Evolutionary conservation across 2,888 invertebrate species (phyloP), one percentile per base, ranked within the genome.

Genomic region (Netelia virgata): DNA sequence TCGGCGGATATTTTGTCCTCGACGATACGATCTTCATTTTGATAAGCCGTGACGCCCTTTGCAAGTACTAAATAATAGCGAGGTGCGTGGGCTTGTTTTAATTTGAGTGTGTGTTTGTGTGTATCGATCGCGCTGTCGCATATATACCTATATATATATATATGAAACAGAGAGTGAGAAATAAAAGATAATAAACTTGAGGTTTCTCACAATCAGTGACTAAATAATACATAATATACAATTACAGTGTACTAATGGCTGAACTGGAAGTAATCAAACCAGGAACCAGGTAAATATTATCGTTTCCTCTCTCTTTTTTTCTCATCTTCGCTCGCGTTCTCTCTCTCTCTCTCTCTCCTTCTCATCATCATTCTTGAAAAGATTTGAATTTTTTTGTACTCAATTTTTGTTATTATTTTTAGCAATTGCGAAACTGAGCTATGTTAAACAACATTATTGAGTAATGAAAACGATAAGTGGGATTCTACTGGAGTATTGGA

Each of bases 251-350:
- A 81, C 78, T 59, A 81, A 84, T 84, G 84, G 84, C 81, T 64
- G 84, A 84, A 57, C 20, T 84, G 36, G 84, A 84, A 18, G 23
- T 78, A 41, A 74, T 73, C 68, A 74, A 70, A 57, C 74, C 84
- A n/a, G 36, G 36, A 36, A 70, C 43, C 64, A 81, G 84, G 84
- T 84, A 74, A 78, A 79, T 75, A 63, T 57, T 57, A 16, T 57
- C 18, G 9, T 57, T 57, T 18, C 18, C 18, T 18, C 57, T 16
- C 6, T 18, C 16, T 18, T 9, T 53, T n/a, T 53, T 1, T 53
- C 53, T 53, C 14, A 1, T 5, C n/a, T 3, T n/a, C 53, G n/a
- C 16, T 28, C 28, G 3, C 36, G 3, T 8, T 53, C 36, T 36
- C 36, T 36, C 36, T 23, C 23, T 23, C 23, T 23, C 2, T 36